Percentiles rank a stretch among this genome's conserved stretches.
Evolutionary conservation across 2,113 vertebrate species (phyloP).

Genomic region (Garra rufa): DNA sequence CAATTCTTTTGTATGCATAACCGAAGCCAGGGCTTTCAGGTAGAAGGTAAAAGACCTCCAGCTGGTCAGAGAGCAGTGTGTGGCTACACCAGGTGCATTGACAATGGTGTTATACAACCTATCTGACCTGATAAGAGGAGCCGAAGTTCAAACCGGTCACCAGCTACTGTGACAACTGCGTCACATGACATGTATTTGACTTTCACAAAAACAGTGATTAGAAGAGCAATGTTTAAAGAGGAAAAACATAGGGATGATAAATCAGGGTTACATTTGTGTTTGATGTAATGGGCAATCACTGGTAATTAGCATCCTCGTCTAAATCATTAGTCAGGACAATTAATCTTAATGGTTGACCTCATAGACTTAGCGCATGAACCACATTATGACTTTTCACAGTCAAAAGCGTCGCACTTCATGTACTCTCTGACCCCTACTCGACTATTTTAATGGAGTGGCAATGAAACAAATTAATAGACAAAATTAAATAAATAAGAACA

Average conservation of each 20-base stretch:
- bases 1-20: constrained; percentile 24
- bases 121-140: neutral
- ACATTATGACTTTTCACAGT: constrained; percentile 17
- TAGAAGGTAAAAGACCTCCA: neutral
- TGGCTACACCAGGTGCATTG: constrained; percentile 28
- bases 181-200: neutral
- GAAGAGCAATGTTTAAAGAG: neutral
- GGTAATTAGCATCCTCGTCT: constrained; percentile 17
- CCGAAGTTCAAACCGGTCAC: neutral
- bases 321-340: constrained; percentile 29
- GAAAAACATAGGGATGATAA: neutral
- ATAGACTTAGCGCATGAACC: constrained; percentile 22
- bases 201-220: neutral
- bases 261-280: constrained; percentile 25
- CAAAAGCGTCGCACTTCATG: constrained; percentile 14
- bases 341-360: constrained; percentile 28
- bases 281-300: neutral
- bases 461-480: constrained; percentile 10
- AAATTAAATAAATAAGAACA: constrained; percentile 36
- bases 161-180: neutral
- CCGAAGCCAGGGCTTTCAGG: neutral
- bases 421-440: constrained; percentile 13
- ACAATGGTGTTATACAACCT: neutral
- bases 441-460: constrained; percentile 24
- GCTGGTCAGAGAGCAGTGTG: constrained; percentile 7